Base-by-base conservation (phyloP, 1,140 invertebrate species). In the Zaprionus gabonicus region DNA sequence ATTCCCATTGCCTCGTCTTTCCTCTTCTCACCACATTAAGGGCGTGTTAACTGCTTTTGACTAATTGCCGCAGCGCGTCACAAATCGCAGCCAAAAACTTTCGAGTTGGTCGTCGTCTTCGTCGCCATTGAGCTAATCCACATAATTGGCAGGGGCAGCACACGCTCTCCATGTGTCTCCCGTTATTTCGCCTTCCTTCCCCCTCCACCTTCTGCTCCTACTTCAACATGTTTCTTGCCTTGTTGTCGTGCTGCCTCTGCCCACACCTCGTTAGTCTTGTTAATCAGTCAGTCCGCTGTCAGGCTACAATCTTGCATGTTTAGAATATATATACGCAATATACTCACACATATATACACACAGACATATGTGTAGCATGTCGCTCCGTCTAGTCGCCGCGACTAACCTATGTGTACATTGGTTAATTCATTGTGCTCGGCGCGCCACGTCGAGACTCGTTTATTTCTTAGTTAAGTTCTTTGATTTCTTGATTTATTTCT, bases 401-500 rank as follows among this genome's bases (percentile, higher is more conserved):
- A 62, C 53, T 58, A 62, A 62, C 71, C 53, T 71, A 55, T 64
- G 59, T 68, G 57, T 76, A 76, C 63, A 69, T 46, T 65, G 55
- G 69, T 59, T 77, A 72, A 56, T 67, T 73, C 64, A 69, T 65
- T 65, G 46, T 68, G 41, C 55, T 64, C 4, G 58, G 23, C 71
- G 71, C 64, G 51, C 28, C 53, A 44, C 53, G 64, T 53, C 28
- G 65, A 59, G 65, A 59, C 46, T 66, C 55, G 69, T 73, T 80
- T 77, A 63, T 77, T 80, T 77, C 69, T 73, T 65, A 65, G 78
- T 80, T 77, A 72, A 80, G 74, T 72, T 77, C 78, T 80, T 80
- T 80, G 78, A 77, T 80, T 80, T 77, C 55, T 78, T 80, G 75
- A 77, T 80, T 73, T 80, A 70, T 78, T 69, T 80, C 64, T 69